Evolutionary conservation across 2,113 vertebrate genomes (phyloP), one percentile per base, ranked within the genome.

Genomic region (Amphilophus citrinellus): DNA sequence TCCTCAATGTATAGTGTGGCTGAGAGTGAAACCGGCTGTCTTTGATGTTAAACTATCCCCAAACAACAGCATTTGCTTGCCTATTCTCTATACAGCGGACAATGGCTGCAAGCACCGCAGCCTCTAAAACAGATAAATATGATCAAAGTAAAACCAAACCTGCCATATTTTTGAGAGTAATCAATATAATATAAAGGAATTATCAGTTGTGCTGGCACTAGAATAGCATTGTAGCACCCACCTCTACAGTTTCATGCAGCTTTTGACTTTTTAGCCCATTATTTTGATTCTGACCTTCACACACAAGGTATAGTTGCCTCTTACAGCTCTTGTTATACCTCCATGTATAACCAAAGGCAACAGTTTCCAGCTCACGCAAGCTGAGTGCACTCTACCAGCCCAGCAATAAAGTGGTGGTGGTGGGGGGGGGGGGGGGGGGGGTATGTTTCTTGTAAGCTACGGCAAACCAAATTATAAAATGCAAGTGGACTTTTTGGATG

Each of bases 31-130:
- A 75, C 84, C 32, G 78, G 63, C 77, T 82, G 76, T 22, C 81
- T 84, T 60, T 83, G 84, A 90, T 87, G 86, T 91, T 86, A 61
- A 89, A 90, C 79, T 86, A 76, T 76, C 80, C 62, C 80, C 20
- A 50, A 85, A 88, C 85, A 80, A 77, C 61, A 60, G 58, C 53
- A 76, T 79, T 83, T 79, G 89, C 89, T 88, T 84, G 91, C 86
- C 86, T 81, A 88, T 68, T 82, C 81, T 82, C 78, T 91, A 84
- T 84, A 50, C 22, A 61, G 20, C 76, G 85, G 61, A 83, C 87
- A 86, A 37, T 37, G 62, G 60, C 79, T 80, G 30, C 57, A 62
- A 66, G 50, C 22, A 11, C 24, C 2, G 2, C 57, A 83, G 65
- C 61, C 66, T 78, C 17, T 76, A 5, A 83, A 35, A 53, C 63